phyloP scores from a whole-genome alignment of 53 echinoderm and acorn worm genomes.

The Glandiceps talaboti region DNA sequence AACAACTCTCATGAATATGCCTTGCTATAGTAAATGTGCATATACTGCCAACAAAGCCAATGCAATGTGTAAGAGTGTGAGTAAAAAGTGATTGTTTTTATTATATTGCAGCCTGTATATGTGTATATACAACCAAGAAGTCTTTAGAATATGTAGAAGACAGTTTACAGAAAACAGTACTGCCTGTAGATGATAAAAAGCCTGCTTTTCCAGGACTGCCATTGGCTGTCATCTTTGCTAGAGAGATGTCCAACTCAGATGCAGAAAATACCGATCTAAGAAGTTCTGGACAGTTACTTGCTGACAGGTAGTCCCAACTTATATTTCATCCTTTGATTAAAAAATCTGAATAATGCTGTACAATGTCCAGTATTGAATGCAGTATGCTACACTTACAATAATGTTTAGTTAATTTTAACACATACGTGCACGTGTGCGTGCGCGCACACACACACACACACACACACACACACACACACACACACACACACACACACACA shows the following conservation, averaged over 20 bases:
- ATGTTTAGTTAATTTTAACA: too few relatives aligned
- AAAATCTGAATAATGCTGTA: not conserved
- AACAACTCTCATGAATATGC: too few relatives aligned
- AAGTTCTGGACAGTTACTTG: conserved; percentile 29
- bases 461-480: too few relatives aligned
- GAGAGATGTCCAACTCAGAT: conserved; percentile 57
- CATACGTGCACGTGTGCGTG: too few relatives aligned
- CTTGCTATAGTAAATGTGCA: too few relatives aligned
- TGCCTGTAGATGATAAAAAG: conserved; percentile 1
- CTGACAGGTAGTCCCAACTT: conserved; percentile 20
- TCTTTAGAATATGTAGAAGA: conserved; percentile 38
- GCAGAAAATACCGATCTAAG: conserved; percentile 52
- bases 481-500: too few relatives aligned
- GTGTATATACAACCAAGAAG: conserved; percentile 48
- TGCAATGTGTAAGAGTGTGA: too few relatives aligned
- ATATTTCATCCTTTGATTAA: not conserved
- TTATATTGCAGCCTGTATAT: conserved; percentile 79
- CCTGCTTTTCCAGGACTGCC: conserved; percentile 41
- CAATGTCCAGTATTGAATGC: not conserved
- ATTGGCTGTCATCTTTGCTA: conserved; percentile 67
- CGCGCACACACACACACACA: too few relatives aligned
- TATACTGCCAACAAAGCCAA: too few relatives aligned
- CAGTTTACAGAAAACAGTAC: conserved; percentile 53
- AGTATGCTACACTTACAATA: too few relatives aligned
- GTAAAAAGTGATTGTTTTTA: too few relatives aligned